Evolutionary conservation across 2,888 invertebrate genomes (phyloP), one percentile per base, ranked within the genome.

Genomic region (Stenichneumon culpator): DNA sequence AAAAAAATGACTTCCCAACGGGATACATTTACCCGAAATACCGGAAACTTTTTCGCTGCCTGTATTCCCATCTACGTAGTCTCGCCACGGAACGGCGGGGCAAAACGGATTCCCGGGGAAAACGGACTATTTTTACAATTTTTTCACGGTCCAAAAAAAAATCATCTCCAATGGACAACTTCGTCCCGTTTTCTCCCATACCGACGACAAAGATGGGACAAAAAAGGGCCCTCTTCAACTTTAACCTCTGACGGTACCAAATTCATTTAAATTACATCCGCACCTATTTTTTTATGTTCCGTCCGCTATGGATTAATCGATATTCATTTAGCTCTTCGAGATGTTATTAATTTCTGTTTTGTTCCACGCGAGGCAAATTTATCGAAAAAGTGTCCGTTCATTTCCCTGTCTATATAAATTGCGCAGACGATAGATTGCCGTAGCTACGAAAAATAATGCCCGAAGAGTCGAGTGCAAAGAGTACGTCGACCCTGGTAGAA

Each of bases 401-500:
- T 19, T 39, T 16, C 16, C 39, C 16, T 0, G 4, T 57, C 14
- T 57, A 16, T 25, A 16, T 11, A 39, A 68, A 44, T 68, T 14
- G 44, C 19, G 14, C 14, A 44, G 28, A 47, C 57, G 47, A 39
- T 44, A 28, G 19, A 65, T 65, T 39, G 5, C 14, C 3, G 4
- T 22, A 73, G n/a, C 44, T 22, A 22, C 2, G 19, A 54, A 67
- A 36, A 72, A 60, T 28, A 36, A n/a, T 7, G 22, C 14, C 14
- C 19, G 52, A 50, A 22, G n/a, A 28, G 67, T 69, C 50, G 50
- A 39, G 70, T 5, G 19, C 60, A 65, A 65, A 70, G 52, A 77
- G 77, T 77, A 63, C 72, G 7, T 72, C 72, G 77, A 83, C 72
- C 70, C 75, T 77, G 75, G 75, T 57, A 50, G 65, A 77, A 77